Base-by-base conservation (phyloP, 2,113 vertebrate species). In the Penelope pileata region DNA sequence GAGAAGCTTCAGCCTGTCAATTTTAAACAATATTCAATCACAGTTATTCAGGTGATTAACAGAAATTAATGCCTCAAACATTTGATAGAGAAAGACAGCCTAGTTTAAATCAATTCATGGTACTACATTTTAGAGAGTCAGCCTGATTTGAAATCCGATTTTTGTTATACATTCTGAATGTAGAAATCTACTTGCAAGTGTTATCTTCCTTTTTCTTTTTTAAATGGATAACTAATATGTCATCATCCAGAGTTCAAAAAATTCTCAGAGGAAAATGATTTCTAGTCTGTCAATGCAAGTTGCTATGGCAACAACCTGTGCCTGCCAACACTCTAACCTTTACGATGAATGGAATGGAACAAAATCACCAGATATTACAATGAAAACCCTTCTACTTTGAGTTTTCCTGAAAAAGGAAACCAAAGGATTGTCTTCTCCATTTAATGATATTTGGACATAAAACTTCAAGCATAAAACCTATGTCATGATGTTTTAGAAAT, bases 241-340 rank as follows among this genome's bases (percentile, higher is more conserved):
- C 68, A 86, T 30, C 30, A 64, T 78, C 47, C 38, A 17, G 82
- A 95, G 60, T 42, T 84, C 19, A 85, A 78, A 66, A 91, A 89
- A 91, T 72, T 40, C 83, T 66, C 70, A 47, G 4, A 86, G 76
- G 60, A 91, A 93, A 81, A 27, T 22, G 10, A 58, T 85, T 86
- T 83, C 78, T 76, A 76, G 67, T n/a, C 34, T 58, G 38, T 17
- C 68, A 66, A 5, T 30, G 81, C 30, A 73, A 47, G 95, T 96
- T 95, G 86, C 93, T 88, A 92, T 83, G 91, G 95, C 92, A 97
- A 96, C 94, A 80, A n/a, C 43, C 62, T 68, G 53, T 9, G 72
- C 54, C 84, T 74, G 32, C 8, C 0, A 82, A 67, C 58, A 40
- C 27, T 95, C 81, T 68, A 82, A 64, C 67, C 88, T 94, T 34